phyloP scores from a whole-genome alignment of 2,113 vertebrate species.

The Sphaerodactylus townsendi region DNA sequence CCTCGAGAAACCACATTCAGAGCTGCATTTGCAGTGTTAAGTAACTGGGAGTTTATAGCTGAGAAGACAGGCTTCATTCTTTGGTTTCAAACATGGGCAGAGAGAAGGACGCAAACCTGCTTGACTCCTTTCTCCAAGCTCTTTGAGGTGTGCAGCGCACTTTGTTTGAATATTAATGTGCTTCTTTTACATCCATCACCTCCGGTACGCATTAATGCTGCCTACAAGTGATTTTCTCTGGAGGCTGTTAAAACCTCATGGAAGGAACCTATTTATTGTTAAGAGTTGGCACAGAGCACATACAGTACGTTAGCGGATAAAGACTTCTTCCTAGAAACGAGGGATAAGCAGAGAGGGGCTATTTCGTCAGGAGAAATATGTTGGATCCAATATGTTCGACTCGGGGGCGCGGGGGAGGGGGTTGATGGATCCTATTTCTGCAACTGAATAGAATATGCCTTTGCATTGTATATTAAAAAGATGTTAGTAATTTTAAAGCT shows the following conservation, averaged over 20 bases:
- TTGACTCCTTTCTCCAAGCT: background rate
- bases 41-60: background rate
- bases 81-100: background rate
- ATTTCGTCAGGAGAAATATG: conserved; percentile 27
- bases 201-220: conserved; percentile 9
- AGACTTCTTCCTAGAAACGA: conserved; percentile 39
- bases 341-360: conserved; percentile 45
- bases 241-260: conserved; percentile 8
- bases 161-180: conserved; percentile 19
- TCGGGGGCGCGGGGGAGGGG: conserved; percentile 20
- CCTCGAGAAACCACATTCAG: background rate
- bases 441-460: conserved; percentile 30
- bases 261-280: conserved; percentile 22
- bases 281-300: background rate
- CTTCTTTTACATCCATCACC: conserved; percentile 11
- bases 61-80: background rate
- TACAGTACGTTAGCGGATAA: background rate
- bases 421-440: conserved; percentile 33
- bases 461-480: conserved; percentile 37
- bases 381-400: background rate
- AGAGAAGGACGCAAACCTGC: background rate
- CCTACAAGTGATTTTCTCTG: conserved; percentile 26
- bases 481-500: conserved; percentile 14
- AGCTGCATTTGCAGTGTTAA: background rate
- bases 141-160: background rate